Base-by-base conservation (phyloP, 2,113 vertebrate species). In the Prunella himalayana region DNA sequence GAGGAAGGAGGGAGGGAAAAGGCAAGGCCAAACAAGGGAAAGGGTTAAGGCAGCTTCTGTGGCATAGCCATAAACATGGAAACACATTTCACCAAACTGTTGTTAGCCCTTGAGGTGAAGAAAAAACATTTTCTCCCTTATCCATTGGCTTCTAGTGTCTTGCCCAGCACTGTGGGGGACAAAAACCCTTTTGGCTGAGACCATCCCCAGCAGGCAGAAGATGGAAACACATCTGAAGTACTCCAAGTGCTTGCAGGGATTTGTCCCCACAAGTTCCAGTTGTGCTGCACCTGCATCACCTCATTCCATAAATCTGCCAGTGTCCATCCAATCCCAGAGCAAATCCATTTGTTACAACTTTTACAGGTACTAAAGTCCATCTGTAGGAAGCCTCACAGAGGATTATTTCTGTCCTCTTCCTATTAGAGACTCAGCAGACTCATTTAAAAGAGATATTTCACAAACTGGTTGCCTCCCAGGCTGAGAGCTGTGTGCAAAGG, bases 351-450 rank as follows among this genome's bases (percentile, higher is more conserved):
- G 53, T 80, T 68, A 51, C 90, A 75, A 83, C 80, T 45, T 78
- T 49, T 64, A 56, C 60, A 84, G 50, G 90, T 56, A 60, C 68
- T 83, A 64, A 88, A 90, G 45, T 56, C 79, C 80, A 75, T 51
- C 71, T 88, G 87, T 24, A 80, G 71, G 85, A 84, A 86, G 64
- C 30, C 37, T 51, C 4, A 10, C 37, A 31, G 7, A n/a, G 37
- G 68, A 56, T 93, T 95, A 71, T 90, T 95, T 96, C 90, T 88
- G 85, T 93, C 68, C 68, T 94, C 42, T 44, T 87, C 72, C 77
- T 92, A 51, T 64, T 92, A 63, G 80, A 95, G 76, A 31, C 73
- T 84, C 82, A 89, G 70, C 60, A 90, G 87, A 69, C 30, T 71
- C 21, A 31, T 92, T 82, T 86, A 28, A 59, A 91, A 72, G 47